These are phyloP conservation scores for Tricholaema leucomelas DNA, from an alignment of 2,113 vertebrate species.

Conservation along the genomic window DNA sequence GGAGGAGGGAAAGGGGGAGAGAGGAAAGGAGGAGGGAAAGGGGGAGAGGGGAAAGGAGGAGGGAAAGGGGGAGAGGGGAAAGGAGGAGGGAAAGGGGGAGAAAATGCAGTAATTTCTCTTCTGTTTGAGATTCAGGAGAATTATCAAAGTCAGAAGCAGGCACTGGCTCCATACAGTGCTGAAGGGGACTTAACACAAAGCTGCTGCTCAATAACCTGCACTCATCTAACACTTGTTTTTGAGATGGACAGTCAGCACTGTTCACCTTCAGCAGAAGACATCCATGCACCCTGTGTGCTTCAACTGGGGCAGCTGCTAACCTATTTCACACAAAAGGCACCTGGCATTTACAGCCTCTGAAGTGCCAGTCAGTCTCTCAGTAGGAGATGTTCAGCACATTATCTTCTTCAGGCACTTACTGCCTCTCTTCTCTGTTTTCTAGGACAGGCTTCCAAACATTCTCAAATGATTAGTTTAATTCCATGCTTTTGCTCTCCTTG, in stretches of 20 bases:
- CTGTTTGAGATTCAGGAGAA: not conserved
- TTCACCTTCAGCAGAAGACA: not conserved
- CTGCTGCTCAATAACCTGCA: not conserved
- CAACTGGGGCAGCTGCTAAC: not conserved
- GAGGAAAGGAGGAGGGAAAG: too few species aligned
- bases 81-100: not conserved
- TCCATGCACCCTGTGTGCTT: accelerated
- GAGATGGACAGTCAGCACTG: not conserved
- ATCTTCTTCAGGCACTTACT: not conserved
- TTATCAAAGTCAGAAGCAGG: not conserved
- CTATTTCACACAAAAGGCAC: not conserved
- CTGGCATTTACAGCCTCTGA: not conserved
- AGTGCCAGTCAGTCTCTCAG: not conserved
- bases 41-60: too few species aligned
- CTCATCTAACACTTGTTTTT: not conserved
- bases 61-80: too few species aligned
- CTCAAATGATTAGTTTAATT: not conserved
- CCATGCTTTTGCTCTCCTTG: not conserved
- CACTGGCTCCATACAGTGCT: not conserved
- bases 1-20: too few species aligned
- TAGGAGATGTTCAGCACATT: not conserved
- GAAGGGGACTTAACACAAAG: not conserved
- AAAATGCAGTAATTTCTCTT: not conserved
- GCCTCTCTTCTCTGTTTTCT: not conserved
- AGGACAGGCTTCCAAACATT: not conserved